Percentiles rank a stretch among this genome's conserved stretches.
These are phyloP conservation scores for Montifringilla adamsi DNA, from an alignment of 2,113 vertebrate genomes.

Conservation along the genomic window DNA sequence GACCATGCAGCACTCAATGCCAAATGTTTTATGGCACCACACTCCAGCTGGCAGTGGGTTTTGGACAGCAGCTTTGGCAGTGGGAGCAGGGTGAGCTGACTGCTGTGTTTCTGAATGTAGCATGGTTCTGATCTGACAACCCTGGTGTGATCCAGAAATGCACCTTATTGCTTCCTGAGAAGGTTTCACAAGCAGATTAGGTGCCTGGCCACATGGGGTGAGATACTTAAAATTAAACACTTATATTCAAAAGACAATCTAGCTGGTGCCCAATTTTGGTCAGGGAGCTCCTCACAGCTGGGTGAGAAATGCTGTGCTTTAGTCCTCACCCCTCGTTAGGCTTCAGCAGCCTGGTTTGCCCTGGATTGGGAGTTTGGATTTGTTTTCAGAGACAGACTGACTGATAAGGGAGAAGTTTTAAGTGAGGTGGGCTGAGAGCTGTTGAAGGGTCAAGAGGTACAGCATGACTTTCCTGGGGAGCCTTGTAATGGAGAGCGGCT, in stretches of 20 bases:
- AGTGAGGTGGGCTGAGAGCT: background rate
- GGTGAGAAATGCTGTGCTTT: background rate
- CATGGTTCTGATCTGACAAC: background rate
- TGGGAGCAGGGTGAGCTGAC: background rate
- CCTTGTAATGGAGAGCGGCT: background rate
- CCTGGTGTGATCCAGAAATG: background rate
- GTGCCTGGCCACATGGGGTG: background rate
- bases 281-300: background rate
- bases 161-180: background rate
- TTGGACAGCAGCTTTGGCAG: background rate
- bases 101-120: background rate
- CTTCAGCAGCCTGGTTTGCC: background rate
- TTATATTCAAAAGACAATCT: background rate
- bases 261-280: background rate
- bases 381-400: background rate
- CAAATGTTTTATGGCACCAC: background rate
- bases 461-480: background rate
- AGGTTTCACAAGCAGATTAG: background rate
- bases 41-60: background rate
- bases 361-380: background rate
- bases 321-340: background rate
- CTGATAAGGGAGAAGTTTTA: background rate
- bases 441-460: background rate
- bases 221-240: background rate
- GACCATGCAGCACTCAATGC: background rate